These are phyloP conservation scores for Catharus minimus DNA, from an alignment of 2,113 vertebrate species.

Conservation along the genomic window DNA sequence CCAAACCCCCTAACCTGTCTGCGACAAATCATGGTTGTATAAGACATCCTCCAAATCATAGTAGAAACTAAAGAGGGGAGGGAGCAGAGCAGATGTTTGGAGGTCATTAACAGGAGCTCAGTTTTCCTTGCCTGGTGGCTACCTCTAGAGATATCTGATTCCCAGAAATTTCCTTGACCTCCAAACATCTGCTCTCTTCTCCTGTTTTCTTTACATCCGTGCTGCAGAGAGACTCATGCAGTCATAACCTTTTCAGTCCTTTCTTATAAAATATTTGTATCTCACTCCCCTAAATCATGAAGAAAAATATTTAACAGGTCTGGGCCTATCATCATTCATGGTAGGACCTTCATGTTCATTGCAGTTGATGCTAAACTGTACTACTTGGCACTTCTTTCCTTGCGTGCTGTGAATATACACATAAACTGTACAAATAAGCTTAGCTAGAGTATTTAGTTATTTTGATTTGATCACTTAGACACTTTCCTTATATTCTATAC, in stretches of 20 bases:
- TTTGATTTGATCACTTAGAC: not conserved
- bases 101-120: slow-evolving; percentile 67
- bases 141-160: slow-evolving; percentile 60
- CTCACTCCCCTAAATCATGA: slow-evolving; percentile 17
- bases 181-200: slow-evolving; percentile 51
- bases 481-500: not conserved
- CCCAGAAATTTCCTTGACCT: slow-evolving; percentile 58
- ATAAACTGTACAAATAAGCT: not conserved
- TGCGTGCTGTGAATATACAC: not conserved
- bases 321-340: slow-evolving; percentile 8
- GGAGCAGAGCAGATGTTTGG: slow-evolving; percentile 57
- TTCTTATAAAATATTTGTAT: slow-evolving; percentile 17
- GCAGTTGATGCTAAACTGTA: not conserved
- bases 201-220: not conserved
- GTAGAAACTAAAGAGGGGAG: slow-evolving; percentile 43
- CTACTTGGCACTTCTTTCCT: not conserved
- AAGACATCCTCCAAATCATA: slow-evolving; percentile 37
- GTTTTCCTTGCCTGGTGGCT: slow-evolving; percentile 62
- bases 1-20: slow-evolving; percentile 37
- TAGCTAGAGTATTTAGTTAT: not conserved
- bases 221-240: slow-evolving; percentile 6
- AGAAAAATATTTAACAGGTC: slow-evolving; percentile 19
- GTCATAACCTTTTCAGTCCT: slow-evolving; percentile 28
- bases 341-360: not conserved
- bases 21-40: slow-evolving; percentile 30